Base-by-base conservation (phyloP, 2,797 vertebrate genomes). In the Leptatherina wallacei region DNA sequence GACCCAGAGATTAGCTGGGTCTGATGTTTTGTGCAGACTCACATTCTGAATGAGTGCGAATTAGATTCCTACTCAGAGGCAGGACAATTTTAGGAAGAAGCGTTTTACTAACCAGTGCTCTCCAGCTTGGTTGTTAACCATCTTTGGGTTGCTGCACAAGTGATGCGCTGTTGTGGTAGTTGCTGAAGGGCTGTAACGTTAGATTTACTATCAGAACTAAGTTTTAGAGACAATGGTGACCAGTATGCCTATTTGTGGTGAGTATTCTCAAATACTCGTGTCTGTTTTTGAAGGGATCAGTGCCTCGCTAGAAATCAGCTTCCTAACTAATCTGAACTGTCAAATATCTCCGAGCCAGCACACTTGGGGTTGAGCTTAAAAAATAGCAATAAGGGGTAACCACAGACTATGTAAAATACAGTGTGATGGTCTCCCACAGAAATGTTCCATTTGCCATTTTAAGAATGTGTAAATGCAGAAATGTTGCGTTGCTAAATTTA, bases 381-480 rank as follows among this genome's bases (percentile, higher is more conserved):
- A 86, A 89, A 85, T 82, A 92, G 81, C 87, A 85, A 72, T 75
- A 63, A 88, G 87, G 88, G 85, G 81, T 82, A 84, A 92, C 92
- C 90, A 85, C 86, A 91, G 84, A 80, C 83, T 90, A 90, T 89
- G 89, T 73, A 90, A 92, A 93, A 85, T 93, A 88, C 89, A 89
- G 86, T 83, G 84, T 87, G 88, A 86, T 89, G 90, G 91, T 88
- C 83, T 91, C 88, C 92, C 92, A 89, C 92, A 93, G 91, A 85
- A 90, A 92, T 92, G 88, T 88, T 84, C 85, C 81, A 79, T 90
- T 90, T 93, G 88, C 92, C 82, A 79, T 93, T 93, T 93, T 90
- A 69, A 91, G 91, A 90, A 91, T 84, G 92, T 91, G 89, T 90
- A 91, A 90, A 91, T 92, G 89, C 84, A 90, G 90, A 92, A 91